Conservation (phyloP, 1,140 invertebrate genomes). For the Bombus fervidus region DNA sequence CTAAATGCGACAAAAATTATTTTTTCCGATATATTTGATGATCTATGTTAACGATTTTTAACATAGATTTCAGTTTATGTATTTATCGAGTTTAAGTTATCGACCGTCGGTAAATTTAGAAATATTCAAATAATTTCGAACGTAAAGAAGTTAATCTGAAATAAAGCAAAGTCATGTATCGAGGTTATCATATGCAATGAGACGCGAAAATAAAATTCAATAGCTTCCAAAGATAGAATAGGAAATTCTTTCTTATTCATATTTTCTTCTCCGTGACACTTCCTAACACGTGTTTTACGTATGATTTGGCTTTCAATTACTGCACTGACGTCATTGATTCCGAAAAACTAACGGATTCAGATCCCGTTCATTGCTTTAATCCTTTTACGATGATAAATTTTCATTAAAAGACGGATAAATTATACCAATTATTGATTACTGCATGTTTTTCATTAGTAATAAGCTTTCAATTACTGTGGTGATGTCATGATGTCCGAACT, state of each 20-base stretch:
- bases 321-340: slow-evolving; percentile 5
- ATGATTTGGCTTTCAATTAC: slow-evolving; percentile 21
- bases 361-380: slow-evolving; percentile 18
- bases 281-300: neutral
- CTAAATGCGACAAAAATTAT: neutral
- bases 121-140: neutral
- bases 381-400: neutral
- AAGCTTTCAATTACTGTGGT: slow-evolving; percentile 7
- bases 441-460: neutral
- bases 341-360: slow-evolving; percentile 31
- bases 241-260: neutral
- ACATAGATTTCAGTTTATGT: neutral
- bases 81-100: neutral
- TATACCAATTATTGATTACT: neutral
- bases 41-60: neutral
- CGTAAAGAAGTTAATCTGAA: neutral
- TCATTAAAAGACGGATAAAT: neutral
- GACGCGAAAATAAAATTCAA: neutral
- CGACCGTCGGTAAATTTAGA: neutral
- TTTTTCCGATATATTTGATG: neutral
- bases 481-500: slow-evolving; percentile 9
- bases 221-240: neutral
- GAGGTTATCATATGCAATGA: neutral
- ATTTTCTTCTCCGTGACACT: neutral
- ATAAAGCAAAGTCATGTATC: neutral